Base-by-base conservation (phyloP, 2,113 vertebrate genomes). In the Edolisoma coerulescens region DNA sequence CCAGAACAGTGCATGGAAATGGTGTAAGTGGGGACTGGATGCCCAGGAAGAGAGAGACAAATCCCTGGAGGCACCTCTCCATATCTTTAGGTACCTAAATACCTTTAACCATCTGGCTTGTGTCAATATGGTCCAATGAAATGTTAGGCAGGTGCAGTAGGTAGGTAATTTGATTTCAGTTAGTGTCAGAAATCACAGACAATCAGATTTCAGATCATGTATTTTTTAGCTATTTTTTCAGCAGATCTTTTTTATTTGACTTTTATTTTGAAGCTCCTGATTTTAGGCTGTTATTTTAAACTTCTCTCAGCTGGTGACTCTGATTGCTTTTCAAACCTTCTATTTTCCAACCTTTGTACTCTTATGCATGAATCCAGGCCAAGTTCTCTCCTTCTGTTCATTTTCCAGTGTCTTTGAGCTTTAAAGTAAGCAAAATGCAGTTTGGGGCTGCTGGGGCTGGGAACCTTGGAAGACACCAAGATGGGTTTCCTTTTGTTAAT, bases 301-400 rank as follows among this genome's bases (percentile, higher is more conserved):
- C 90, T 95, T 80, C 73, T 93, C 95, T 97, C 95, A 93, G 96
- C 91, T 96, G 95, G 96, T 89, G 94, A 91, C 63, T 97, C 93
- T 96, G 95, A 97, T 96, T 96, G 96, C 95, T 98, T 97, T 97
- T 97, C 96, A 97, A 93, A 96, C 96, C 93, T 84, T 87, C 73
- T 96, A 90, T 97, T 97, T 97, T 89, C 90, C 96, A 96, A 96
- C 94, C 92, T 95, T 95, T 60, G 4, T 96, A 85, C 95, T 96
- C 87, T 97, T 90, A 84, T 95, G 87, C 88, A 88, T 95, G 95
- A 97, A 97, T 96, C 80, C 74, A 87, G 94, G 89, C 96, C 93
- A 83, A 74, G 63, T 92, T 77, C 37, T 79, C 3, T 63, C 95
- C 97, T 96, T 92, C 95, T 96, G 89, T 81, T 97, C 67, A 0